A percentile compares a stretch with the other conserved stretches of the same genome.
These are phyloP conservation scores for Zalophus californianus DNA, from an alignment of 2,797 vertebrate species.

Conservation along the genomic window DNA sequence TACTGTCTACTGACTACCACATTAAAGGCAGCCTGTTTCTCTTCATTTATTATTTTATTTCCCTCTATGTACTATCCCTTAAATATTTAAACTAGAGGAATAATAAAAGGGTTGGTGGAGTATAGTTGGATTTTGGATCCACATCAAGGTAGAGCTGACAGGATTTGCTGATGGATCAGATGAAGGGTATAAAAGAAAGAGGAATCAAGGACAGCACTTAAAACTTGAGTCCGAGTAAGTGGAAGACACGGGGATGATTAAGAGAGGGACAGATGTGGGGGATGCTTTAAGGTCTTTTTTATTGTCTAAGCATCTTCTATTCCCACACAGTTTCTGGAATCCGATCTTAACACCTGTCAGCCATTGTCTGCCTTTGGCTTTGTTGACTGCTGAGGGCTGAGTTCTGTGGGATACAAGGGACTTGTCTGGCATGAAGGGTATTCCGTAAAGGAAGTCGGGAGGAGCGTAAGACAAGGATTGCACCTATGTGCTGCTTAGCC, in stretches of 20 bases:
- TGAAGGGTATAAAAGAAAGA: not conserved
- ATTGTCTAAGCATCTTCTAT: not conserved
- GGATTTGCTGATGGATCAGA: not conserved
- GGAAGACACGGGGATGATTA: not conserved
- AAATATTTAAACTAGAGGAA: not conserved
- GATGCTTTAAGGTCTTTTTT: not conserved
- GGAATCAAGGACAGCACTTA: not conserved
- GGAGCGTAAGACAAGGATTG: not conserved
- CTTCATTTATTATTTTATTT: constrained; percentile 18
- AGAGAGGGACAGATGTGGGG: not conserved
- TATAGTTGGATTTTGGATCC: not conserved
- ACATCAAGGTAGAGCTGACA: not conserved
- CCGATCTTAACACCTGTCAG: not conserved
- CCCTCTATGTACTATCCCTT: not conserved
- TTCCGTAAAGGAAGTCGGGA: constrained; percentile 9
- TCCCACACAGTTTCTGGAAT: not conserved
- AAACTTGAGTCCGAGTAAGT: not conserved
- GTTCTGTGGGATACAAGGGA: not conserved
- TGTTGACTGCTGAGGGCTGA: not conserved
- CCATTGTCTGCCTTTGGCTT: not conserved
- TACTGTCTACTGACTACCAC: not conserved
- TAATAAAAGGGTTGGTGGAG: not conserved
- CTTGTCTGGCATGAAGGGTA: not conserved
- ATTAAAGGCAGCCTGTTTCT: not conserved
- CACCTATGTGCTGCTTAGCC: constrained; percentile 14